Conservation (phyloP, 1,140 invertebrate genomes). For the Nasonia vitripennis region DNA sequence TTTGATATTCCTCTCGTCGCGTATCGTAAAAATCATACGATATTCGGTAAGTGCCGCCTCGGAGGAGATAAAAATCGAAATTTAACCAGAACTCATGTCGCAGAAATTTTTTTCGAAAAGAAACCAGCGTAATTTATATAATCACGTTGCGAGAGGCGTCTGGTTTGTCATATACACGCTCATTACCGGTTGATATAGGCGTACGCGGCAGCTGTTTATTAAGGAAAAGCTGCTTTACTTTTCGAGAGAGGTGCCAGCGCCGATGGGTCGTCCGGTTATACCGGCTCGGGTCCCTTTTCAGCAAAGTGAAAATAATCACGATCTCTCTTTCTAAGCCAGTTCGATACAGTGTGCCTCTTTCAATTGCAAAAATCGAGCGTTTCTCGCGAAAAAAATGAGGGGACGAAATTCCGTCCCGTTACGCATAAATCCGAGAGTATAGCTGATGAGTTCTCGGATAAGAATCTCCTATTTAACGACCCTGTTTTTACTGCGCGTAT, state of each 20-base stretch:
- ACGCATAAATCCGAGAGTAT: neutral
- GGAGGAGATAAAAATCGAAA: conserved; percentile 14
- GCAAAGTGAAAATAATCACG: too few relatives aligned
- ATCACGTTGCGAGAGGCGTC: neutral
- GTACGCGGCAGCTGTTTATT: neutral
- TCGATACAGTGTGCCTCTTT: too few relatives aligned
- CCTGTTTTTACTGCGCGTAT: neutral
- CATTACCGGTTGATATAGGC: conserved; percentile 18
- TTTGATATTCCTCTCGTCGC: too few relatives aligned
- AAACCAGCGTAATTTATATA: neutral
- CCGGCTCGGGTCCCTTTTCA: too few relatives aligned
- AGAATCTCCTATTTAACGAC: neutral
- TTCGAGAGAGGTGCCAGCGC: neutral
- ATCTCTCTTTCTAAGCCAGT: too few relatives aligned
- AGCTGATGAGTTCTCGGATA: neutral
- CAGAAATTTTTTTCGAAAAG: conserved; percentile 11
- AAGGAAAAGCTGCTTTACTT: conserved; percentile 4
- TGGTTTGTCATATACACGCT: neutral
- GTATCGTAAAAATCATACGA: too few relatives aligned
- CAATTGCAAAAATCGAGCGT: too few relatives aligned
- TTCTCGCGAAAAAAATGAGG: too few relatives aligned
- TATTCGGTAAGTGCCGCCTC: neutral
- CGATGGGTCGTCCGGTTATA: too few relatives aligned
- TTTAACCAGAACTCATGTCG: neutral
- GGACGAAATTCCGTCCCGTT: neutral